Evolutionary conservation across 2,888 invertebrate species (phyloP).

Genomic region (Disparrhopalites patrizii): DNA sequence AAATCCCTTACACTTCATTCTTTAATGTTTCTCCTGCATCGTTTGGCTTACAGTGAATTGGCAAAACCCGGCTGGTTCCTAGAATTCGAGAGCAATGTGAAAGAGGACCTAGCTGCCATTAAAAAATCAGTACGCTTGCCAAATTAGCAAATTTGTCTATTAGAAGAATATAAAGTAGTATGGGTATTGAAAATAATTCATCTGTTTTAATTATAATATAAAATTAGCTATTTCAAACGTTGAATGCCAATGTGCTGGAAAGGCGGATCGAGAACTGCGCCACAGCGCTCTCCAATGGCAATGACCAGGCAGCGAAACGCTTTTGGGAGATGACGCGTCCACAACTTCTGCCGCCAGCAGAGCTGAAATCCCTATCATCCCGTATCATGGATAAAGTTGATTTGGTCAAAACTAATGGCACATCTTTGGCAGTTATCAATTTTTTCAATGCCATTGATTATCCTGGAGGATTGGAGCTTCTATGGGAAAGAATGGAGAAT

Average conservation of each 20-base stretch:
- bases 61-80: background rate
- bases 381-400: background rate
- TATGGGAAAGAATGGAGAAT: background rate
- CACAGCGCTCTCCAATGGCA: conserved; percentile 1
- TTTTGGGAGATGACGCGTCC: conserved; percentile 12
- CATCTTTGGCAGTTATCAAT: background rate
- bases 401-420: background rate
- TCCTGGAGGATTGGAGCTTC: background rate
- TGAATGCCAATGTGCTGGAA: conserved; percentile 10
- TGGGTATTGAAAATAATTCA: background rate
- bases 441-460: background rate
- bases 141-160: background rate
- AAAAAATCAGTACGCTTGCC: conserved; percentile 17
- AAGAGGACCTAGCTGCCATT: conserved; percentile 5
- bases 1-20: no score
- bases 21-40: no score
- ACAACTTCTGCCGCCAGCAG: background rate
- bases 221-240: conserved; percentile 9
- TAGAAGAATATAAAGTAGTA: background rate
- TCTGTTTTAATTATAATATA: background rate
- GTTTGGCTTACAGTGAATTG: background rate
- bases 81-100: background rate
- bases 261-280: conserved; percentile 15
- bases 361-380: background rate
- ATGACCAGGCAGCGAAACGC: background rate